A percentile compares a stretch with the other conserved stretches of the same genome.
phyloP scores from a whole-genome alignment of 2,113 vertebrate species.

The Penelope pileata region DNA sequence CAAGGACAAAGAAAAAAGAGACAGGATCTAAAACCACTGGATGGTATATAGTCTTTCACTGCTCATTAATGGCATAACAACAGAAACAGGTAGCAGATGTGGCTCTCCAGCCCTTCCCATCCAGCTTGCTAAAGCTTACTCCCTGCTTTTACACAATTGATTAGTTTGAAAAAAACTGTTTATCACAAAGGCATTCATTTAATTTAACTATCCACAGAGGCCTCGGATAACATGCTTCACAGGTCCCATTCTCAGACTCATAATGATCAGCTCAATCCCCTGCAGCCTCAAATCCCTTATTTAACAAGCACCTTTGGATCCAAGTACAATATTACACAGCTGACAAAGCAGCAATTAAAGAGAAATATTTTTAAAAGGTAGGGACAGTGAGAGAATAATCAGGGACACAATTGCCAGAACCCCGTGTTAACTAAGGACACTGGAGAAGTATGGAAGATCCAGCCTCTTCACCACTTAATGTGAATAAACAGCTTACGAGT shows the following conservation, averaged over 20 bases:
- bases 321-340: slow-evolving; percentile 39
- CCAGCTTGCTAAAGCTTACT: slow-evolving; percentile 35
- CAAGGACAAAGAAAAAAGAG: not conserved
- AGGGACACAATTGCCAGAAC: not conserved
- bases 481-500: slow-evolving; percentile 40
- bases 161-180: slow-evolving; percentile 60
- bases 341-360: slow-evolving; percentile 61
- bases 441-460: not conserved
- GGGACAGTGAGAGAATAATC: slow-evolving; percentile 14
- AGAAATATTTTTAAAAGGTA: slow-evolving; percentile 58
- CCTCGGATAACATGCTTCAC: slow-evolving; percentile 65
- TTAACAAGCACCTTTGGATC: slow-evolving; percentile 75
- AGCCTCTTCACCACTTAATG: slow-evolving; percentile 50
- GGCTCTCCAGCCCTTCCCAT: not conserved
- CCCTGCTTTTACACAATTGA: slow-evolving; percentile 60
- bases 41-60: not conserved
- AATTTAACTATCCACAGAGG: slow-evolving; percentile 62
- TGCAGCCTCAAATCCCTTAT: not conserved
- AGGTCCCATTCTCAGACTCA: slow-evolving; percentile 56
- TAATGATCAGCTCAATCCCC: slow-evolving; percentile 28
- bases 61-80: not conserved
- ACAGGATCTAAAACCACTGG: not conserved
- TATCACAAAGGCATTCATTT: slow-evolving; percentile 69
- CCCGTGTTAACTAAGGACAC: slow-evolving; percentile 24
- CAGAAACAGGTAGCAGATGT: not conserved